These are phyloP conservation scores for Pseudopleuronectes americanus DNA, from an alignment of 2,797 vertebrate genomes.

Conservation along the genomic window DNA sequence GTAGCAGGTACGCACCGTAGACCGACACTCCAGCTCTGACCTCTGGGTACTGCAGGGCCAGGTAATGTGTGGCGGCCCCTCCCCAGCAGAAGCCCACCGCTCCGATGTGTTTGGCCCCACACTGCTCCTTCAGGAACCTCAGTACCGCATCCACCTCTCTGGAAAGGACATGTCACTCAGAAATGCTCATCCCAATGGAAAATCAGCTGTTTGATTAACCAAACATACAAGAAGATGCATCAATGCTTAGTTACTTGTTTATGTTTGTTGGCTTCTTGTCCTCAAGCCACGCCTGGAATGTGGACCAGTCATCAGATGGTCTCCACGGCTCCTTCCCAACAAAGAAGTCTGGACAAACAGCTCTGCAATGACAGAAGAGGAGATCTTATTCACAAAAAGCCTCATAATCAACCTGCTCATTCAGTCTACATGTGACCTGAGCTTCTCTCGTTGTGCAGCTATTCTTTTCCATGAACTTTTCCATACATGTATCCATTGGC, in stretches of 20 bases:
- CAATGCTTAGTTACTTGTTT: constrained; percentile 78
- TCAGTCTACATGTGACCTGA: neutral
- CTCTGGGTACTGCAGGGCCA: constrained; percentile 81
- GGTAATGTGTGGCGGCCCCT: constrained; percentile 80
- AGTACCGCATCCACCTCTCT: constrained; percentile 84
- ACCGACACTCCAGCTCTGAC: constrained; percentile 85
- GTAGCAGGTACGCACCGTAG: constrained; percentile 68
- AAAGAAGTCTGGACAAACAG: constrained; percentile 87
- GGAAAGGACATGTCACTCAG: neutral
- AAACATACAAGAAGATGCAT: neutral
- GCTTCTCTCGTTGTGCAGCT: no score
- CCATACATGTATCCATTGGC: constrained; percentile 90
- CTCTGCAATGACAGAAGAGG: constrained; percentile 58
- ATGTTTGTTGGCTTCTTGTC: constrained; percentile 82
- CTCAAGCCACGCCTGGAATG: constrained; percentile 84
- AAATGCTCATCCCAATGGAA: neutral
- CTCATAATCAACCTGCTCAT: no score
- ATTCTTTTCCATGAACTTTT: constrained; percentile 13
- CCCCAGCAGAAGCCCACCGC: constrained; percentile 88
- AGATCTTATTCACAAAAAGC: neutral
- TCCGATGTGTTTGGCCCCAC: constrained; percentile 75
- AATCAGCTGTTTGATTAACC: neutral
- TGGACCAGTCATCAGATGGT: constrained; percentile 78
- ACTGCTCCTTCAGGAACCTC: constrained; percentile 83
- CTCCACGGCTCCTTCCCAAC: constrained; percentile 84